These are phyloP conservation scores for Caloenas nicobarica DNA, from an alignment of 2,113 vertebrate species.

Conservation along the genomic window DNA sequence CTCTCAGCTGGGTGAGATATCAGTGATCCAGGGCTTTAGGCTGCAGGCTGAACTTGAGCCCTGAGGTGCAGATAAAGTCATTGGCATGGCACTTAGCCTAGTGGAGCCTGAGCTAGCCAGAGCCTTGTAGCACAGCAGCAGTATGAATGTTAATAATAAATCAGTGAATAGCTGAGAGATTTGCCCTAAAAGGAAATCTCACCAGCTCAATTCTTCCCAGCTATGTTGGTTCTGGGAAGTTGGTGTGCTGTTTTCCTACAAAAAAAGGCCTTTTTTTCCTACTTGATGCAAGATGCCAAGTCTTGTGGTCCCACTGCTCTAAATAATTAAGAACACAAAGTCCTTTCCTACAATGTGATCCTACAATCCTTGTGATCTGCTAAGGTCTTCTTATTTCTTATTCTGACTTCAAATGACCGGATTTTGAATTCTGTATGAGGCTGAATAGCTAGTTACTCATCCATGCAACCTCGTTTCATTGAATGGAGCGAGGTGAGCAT, in stretches of 20 bases:
- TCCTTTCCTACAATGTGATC: constrained; percentile 35
- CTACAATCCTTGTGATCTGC: not conserved
- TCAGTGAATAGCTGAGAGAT: constrained; percentile 40
- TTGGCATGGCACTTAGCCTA: not conserved
- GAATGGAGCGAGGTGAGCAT: constrained; percentile 30
- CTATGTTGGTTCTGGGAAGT: constrained; percentile 28
- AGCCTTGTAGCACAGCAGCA: constrained; percentile 3
- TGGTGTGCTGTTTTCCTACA: constrained; percentile 22
- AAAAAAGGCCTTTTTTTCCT: not conserved
- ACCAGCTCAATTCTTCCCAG: constrained; percentile 16
- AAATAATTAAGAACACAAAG: constrained; percentile 42
- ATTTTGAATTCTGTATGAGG: not conserved
- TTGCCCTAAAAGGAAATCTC: constrained; percentile 60
- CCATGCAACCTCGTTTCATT: constrained; percentile 33
- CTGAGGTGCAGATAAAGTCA: not conserved
- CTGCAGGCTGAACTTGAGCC: not conserved
- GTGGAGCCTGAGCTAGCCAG: not conserved
- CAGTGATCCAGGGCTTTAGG: not conserved
- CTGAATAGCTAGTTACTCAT: constrained; percentile 48
- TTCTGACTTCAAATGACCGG: constrained; percentile 12
- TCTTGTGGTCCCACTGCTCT: constrained; percentile 16
- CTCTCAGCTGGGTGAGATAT: not conserved
- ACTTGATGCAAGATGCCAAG: not conserved
- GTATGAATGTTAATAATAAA: constrained; percentile 54
- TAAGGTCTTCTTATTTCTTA: constrained; percentile 6